Percentiles rank a stretch among this genome's conserved stretches.
These are phyloP conservation scores for Heliocidaris tuberculata DNA, from an alignment of 35 echinoderm and acorn worm species.

Conservation along the genomic window DNA sequence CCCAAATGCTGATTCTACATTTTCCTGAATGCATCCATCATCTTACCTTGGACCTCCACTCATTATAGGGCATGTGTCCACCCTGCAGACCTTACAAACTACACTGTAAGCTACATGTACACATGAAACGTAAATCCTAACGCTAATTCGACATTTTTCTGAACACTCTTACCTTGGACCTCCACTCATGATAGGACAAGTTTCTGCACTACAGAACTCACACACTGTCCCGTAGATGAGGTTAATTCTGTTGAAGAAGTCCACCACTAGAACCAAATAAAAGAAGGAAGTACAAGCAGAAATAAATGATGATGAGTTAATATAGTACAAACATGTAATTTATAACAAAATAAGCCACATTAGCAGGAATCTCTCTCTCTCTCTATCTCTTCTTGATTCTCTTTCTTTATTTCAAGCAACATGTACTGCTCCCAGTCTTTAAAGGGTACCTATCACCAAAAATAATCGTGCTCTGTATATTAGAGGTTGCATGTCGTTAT, in stretches of 20 bases:
- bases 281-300: conserved; percentile 13
- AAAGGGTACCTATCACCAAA: too few relatives aligned
- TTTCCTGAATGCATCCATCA: background rate
- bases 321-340: background rate
- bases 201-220: conserved; percentile 80
- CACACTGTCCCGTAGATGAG: conserved; percentile 99
- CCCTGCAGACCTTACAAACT: conserved; percentile 90
- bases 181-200: conserved; percentile 95
- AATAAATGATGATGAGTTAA: background rate
- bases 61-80: conserved; percentile 86
- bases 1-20: background rate
- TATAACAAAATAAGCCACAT: background rate
- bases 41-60: conserved; percentile 92
- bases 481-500: too few relatives aligned
- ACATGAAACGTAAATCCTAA: background rate
- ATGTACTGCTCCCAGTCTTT: too few relatives aligned
- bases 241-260: conserved; percentile 97
- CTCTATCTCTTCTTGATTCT: background rate
- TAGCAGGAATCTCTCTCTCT: too few relatives aligned
- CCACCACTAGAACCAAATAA: conserved; percentile 80
- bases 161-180: conserved; percentile 83
- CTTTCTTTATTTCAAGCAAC: background rate
- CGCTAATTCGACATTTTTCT: background rate
- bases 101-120: conserved; percentile 93
- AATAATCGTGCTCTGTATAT: too few relatives aligned